Evolutionary conservation across 2,888 invertebrate genomes (phyloP).

Genomic region (Eupithecia pulchellata): DNA sequence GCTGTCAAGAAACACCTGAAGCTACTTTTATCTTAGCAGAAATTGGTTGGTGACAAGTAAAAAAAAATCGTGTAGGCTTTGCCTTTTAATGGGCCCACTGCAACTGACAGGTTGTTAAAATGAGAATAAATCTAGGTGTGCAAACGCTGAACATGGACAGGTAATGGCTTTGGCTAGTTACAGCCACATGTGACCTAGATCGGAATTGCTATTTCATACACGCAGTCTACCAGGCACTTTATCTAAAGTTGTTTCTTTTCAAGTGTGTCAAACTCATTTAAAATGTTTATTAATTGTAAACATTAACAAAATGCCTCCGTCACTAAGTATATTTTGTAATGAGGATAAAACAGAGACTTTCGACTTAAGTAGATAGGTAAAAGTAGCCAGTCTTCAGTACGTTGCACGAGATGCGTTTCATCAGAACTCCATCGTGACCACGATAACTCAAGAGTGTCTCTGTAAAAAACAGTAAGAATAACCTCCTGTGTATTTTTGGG

Average conservation of each 20-base stretch:
- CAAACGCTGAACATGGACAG: constrained; percentile 15
- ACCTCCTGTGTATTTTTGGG: not conserved
- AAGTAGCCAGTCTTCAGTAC: not conserved
- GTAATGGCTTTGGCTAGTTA: constrained; percentile 24
- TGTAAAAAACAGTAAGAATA: not conserved
- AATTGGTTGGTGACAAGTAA: not conserved
- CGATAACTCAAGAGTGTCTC: not conserved
- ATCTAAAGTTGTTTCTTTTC: constrained; percentile 70
- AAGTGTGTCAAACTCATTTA: constrained; percentile 69
- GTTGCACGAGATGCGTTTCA: not conserved
- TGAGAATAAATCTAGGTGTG: constrained; percentile 19
- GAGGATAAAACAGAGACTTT: not conserved
- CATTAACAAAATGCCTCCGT: constrained; percentile 3
- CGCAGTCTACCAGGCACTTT: constrained; percentile 51
- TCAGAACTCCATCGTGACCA: not conserved
- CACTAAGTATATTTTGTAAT: not conserved
- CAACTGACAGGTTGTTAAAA: constrained; percentile 4
- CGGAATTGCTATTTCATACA: constrained; percentile 49
- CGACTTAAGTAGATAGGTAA: not conserved
- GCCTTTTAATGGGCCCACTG: not conserved
- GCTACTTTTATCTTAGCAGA: not conserved
- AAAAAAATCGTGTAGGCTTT: not conserved
- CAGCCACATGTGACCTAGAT: constrained; percentile 66
- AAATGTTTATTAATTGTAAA: constrained; percentile 36
- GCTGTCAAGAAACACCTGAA: not conserved